Base-by-base conservation (phyloP, 1,140 invertebrate genomes). In the Brachionus paranguensis region DNA sequence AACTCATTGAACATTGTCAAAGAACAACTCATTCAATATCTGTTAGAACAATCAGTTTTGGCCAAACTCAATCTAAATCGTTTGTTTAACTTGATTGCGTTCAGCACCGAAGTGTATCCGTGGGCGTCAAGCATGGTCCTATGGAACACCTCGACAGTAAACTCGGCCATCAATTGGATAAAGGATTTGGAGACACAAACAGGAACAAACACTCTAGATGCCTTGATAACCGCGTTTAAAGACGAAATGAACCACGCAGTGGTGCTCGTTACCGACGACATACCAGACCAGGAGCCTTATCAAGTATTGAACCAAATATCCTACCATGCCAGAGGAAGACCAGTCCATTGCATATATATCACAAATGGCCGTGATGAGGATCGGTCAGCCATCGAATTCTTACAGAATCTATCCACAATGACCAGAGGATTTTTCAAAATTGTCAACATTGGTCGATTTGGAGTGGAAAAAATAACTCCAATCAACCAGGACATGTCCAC, bases 81-180 rank as follows among this genome's bases (percentile, higher is more conserved):
- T 1, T 85, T 85, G 70, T 90, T 90, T 72, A 90, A 90, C 84
- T 85, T 90, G 12, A 86, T 89, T 41, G 88, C 89, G 70, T 90
- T 89, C 84, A 90, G 87, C 83, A 87, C 87, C 3, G 86, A 88
- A 60, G 88, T 90, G 4, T 87, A 86, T 24, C 88, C 88, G 85
- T 90, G 89, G 89, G 86, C 89, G 12, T 89, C 89, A 74, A 88
- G 88, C 78, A 86, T 89, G 86, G 89, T 90, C 14, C 86, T 87
- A 50, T 89, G 88, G 86, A 88, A 87, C 2, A 87, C 87, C 43
- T 86, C 89, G 68, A 89, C 89, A 47, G 88, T 88, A 0, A 85
- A 85, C 27, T 87, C 89, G 3, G 89, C 89, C 17, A 83, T 84
- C 64, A 85, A 87, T 37, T 90, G 89, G 89, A 86, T 90, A 11